Percentiles rank a stretch among this genome's conserved stretches.
Conservation (phyloP, 2,888 invertebrate genomes). For the Hypena proboscidalis region DNA sequence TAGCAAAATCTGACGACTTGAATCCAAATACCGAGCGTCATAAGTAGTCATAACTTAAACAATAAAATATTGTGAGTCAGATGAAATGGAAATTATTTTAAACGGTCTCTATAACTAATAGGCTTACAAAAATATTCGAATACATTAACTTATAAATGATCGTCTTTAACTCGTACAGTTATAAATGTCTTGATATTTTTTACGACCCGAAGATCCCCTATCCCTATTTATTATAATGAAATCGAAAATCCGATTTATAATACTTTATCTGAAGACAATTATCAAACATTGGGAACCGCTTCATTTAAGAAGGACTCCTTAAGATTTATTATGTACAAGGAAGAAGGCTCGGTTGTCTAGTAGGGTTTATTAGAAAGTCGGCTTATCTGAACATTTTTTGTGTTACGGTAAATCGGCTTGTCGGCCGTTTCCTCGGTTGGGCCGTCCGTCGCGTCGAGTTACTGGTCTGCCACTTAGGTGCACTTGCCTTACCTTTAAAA, state of each 20-base stretch:
- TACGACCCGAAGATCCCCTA: conserved; percentile 25
- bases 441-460: conserved; percentile 15
- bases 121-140: conserved; percentile 18
- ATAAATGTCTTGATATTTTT: conserved; percentile 41
- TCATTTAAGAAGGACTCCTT: conserved; percentile 67
- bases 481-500: background rate
- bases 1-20: background rate
- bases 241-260: conserved; percentile 39
- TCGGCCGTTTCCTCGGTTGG: conserved; percentile 49
- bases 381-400: conserved; percentile 81
- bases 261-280: conserved; percentile 43
- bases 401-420: conserved; percentile 76
- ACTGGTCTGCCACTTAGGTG: conserved; percentile 8
- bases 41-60: too few species aligned
- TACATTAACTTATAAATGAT: conserved; percentile 29
- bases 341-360: conserved; percentile 71
- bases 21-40: too few species aligned
- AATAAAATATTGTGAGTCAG: background rate
- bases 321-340: conserved; percentile 83
- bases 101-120: conserved; percentile 16
- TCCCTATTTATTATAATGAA: conserved; percentile 41
- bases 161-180: conserved; percentile 22
- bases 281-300: conserved; percentile 64
- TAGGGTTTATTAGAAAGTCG: conserved; percentile 82
- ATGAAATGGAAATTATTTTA: conserved; percentile 25